These are phyloP conservation scores for Passer montanus DNA, from an alignment of 2,113 vertebrate genomes.

Conservation along the genomic window DNA sequence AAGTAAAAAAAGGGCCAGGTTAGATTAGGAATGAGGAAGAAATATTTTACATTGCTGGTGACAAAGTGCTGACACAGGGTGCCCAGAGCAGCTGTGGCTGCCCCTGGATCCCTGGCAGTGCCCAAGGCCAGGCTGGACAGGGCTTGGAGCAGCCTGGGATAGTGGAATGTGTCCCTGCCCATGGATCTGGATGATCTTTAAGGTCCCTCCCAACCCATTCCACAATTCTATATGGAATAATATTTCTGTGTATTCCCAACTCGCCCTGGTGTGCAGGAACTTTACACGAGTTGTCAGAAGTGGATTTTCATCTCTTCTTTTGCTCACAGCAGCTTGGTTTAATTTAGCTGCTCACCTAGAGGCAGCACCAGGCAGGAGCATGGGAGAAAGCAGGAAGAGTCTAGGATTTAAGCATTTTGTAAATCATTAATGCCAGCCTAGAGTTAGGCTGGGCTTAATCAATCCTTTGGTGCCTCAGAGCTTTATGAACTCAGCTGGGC, in stretches of 20 bases:
- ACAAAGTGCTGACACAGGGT: not conserved
- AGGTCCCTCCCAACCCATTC: not conserved
- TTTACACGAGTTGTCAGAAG: not conserved
- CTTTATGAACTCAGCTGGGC: not conserved
- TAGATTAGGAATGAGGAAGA: not conserved
- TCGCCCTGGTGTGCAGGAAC: not conserved
- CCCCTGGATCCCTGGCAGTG: not conserved
- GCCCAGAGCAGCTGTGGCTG: not conserved
- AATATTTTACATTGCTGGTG: not conserved
- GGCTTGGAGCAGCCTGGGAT: not conserved
- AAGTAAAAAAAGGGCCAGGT: not conserved
- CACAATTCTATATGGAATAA: accelerated
- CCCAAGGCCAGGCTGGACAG: not conserved
- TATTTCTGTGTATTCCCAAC: not conserved
- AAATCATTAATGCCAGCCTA: not conserved
- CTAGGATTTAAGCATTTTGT: not conserved
- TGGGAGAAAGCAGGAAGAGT: not conserved
- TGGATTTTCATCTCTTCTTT: not conserved
- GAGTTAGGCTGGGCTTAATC: not conserved
- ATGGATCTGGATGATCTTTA: not conserved
- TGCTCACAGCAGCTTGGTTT: not conserved
- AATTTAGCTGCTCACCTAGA: not conserved
- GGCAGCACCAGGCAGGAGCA: not conserved
- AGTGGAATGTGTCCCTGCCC: not conserved
- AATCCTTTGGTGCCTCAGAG: not conserved